phyloP scores from a whole-genome alignment of 2,888 invertebrate species.

The Loripinus fragilis region DNA sequence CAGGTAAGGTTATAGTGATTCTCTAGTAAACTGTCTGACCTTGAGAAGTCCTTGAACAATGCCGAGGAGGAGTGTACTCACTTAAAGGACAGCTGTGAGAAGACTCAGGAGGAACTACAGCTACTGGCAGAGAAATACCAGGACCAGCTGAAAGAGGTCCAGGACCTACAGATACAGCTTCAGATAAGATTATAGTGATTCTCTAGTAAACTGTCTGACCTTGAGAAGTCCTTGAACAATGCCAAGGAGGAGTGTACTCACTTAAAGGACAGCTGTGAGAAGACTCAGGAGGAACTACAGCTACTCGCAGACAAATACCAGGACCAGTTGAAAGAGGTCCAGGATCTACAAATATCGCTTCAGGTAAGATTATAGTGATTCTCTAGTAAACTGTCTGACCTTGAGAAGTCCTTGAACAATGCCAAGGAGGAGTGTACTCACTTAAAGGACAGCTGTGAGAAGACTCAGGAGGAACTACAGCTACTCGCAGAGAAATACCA shows the following conservation, averaged over 20 bases:
- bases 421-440: conserved; percentile 89
- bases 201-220: conserved; percentile 89
- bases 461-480: conserved; percentile 87
- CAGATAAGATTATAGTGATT: no score
- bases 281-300: conserved; percentile 87
- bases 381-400: conserved; percentile 89
- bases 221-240: conserved; percentile 86
- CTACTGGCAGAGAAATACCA: conserved; percentile 84
- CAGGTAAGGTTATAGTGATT: no score
- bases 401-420: conserved; percentile 86
- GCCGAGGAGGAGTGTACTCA: conserved; percentile 89
- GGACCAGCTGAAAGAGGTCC: conserved; percentile 82
- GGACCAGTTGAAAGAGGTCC: conserved; percentile 82
- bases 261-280: conserved; percentile 87
- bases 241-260: conserved; percentile 89
- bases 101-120: conserved; percentile 87
- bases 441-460: conserved; percentile 87
- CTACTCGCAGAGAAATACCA: conserved; percentile 84
- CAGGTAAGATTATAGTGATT: no score
- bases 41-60: conserved; percentile 86
- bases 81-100: conserved; percentile 87
- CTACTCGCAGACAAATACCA: conserved; percentile 84
- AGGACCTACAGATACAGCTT: conserved; percentile 82
- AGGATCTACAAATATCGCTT: conserved; percentile 82
- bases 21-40: conserved; percentile 89